Evolutionary conservation across 1,140 invertebrate genomes (phyloP), one percentile per base, ranked within the genome.

Genomic region (Drosophila neocordata): DNA sequence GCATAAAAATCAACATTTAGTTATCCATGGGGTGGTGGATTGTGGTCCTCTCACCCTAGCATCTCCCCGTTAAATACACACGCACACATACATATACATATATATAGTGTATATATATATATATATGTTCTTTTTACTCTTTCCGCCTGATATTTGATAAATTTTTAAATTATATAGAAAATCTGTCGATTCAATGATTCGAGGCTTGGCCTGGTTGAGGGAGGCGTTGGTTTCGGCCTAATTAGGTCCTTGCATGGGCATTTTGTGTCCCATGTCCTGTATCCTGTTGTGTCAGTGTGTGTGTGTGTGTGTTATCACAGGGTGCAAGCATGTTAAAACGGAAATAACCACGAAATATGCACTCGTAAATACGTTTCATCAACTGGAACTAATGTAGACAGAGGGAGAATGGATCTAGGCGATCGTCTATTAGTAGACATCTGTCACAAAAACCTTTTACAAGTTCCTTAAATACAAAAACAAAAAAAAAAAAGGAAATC

Each of bases 381-480:
- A 73, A 69, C 53, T 76, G 73, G 73, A 76, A 76, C 73, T 76
- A 76, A 76, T 76, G 73, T 76, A 4, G 20, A 4, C 48, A 65
- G 6, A 41, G 41, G 41, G 15, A 18, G 41, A 48, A 48, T 20
- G 2, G 41, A 48, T 48, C 41, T 68, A 57, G 53, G 55, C 72
- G 72, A 74, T 74, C 71, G 71, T 20, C 22, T 67, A 37, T 38
- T 66, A 57, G 34, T 44, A 27, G 22, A 61, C 72, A 74, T 74
- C 72, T 74, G 72, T 62, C 64, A 27, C 1, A 18, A n/a, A 34
- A 56, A 41, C 9, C 9, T 58, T 18, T 24, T 0, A 4, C 22
- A 24, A 24, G 22, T 24, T 24, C 22, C 22, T 24, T 24, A 1
- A 31, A 31, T 6, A 31, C 27, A 31, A 31, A 31, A 31, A 31